These are phyloP conservation scores for Resseliella maxima DNA, from an alignment of 2,888 invertebrate species.

Conservation along the genomic window DNA sequence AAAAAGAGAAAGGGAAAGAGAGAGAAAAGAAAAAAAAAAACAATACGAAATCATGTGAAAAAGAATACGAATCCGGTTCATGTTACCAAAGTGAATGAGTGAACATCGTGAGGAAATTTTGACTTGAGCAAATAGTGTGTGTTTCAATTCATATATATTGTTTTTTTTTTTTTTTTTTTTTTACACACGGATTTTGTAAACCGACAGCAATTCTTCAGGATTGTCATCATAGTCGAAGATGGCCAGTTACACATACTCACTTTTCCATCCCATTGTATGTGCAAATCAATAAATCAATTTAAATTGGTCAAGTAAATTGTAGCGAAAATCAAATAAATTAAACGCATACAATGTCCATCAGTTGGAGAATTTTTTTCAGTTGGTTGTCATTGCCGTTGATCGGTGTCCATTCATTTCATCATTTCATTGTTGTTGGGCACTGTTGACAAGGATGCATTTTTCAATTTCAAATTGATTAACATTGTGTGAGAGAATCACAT, in stretches of 20 bases:
- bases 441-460: slow-evolving; percentile 6
- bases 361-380: background rate
- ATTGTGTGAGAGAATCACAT: slow-evolving; percentile 51
- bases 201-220: background rate
- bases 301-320: slow-evolving; percentile 53
- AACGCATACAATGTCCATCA: background rate
- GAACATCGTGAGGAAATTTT: background rate
- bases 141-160: background rate
- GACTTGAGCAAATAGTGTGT: slow-evolving; percentile 10
- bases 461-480: slow-evolving; percentile 28
- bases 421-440: background rate
- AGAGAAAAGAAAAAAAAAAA: background rate
- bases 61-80: slow-evolving; percentile 12
- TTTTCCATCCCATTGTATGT: background rate
- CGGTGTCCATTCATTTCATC: background rate
- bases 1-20: background rate
- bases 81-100: background rate
- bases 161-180: no score
- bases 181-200: background rate
- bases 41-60: background rate
- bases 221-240: slow-evolving; percentile 2
- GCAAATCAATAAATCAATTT: slow-evolving; percentile 54
- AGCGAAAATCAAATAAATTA: slow-evolving; percentile 53
- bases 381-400: background rate
- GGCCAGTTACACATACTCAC: background rate